phyloP scores from a whole-genome alignment of 2,888 invertebrate genomes.

The Gastrophysa polygoni region DNA sequence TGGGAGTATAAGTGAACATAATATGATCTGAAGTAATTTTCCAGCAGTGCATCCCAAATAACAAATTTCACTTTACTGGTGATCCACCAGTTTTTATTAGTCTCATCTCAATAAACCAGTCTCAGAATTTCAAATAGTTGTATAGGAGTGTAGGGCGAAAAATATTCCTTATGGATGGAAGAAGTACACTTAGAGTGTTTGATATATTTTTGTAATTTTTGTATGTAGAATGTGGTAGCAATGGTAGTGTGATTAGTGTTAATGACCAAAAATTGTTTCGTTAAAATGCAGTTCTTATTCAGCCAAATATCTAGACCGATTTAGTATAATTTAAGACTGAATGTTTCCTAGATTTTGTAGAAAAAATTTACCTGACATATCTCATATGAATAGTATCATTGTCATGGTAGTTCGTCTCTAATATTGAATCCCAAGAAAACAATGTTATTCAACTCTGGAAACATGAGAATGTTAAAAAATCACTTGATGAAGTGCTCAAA shows the following conservation, averaged over 20 bases:
- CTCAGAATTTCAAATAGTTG: slow-evolving; percentile 40
- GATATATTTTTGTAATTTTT: slow-evolving; percentile 57
- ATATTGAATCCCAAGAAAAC: not conserved
- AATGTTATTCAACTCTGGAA: not conserved
- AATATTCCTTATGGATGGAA: slow-evolving; percentile 17
- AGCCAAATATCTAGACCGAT: slow-evolving; percentile 28
- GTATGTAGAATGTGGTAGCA: slow-evolving; percentile 47
- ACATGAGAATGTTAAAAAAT: not conserved
- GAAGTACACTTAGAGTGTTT: slow-evolving; percentile 40
- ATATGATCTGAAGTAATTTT: no score
- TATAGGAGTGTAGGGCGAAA: slow-evolving; percentile 25
- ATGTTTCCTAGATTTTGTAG: slow-evolving; percentile 42
- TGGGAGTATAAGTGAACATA: no score
- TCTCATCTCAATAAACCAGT: slow-evolving; percentile 9
- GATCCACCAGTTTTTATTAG: not conserved
- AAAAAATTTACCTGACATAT: slow-evolving; percentile 44
- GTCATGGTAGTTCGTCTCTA: not conserved
- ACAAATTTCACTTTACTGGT: no score
- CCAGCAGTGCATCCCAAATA: no score
- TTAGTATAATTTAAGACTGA: slow-evolving; percentile 44
- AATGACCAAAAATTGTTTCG: slow-evolving; percentile 30
- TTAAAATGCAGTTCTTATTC: slow-evolving; percentile 18
- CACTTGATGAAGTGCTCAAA: no score
- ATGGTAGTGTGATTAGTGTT: slow-evolving; percentile 20
- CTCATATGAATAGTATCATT: slow-evolving; percentile 34